A percentile compares a stretch with the other conserved stretches of the same genome.
Evolutionary conservation across 2,888 invertebrate genomes (phyloP).

Genomic region (Harpalus rubripes): DNA sequence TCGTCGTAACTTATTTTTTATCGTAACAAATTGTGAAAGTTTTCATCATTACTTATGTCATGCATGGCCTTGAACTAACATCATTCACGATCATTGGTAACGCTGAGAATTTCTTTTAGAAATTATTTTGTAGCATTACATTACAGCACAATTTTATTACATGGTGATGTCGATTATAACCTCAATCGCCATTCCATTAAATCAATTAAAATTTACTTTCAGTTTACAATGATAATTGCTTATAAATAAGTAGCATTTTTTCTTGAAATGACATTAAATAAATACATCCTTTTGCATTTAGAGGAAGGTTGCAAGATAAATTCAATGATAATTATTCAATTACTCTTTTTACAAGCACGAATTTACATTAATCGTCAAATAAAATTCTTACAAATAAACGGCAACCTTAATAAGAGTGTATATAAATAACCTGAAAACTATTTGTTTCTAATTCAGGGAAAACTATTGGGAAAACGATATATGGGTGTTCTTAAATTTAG

Average conservation of each 20-base stretch:
- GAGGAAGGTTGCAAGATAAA: not conserved
- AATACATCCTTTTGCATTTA: not conserved
- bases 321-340: not conserved
- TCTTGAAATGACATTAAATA: not conserved
- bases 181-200: not conserved
- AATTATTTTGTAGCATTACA: slow-evolving; percentile 10
- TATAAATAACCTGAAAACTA: not conserved
- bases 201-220: not conserved
- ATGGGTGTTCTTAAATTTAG: not conserved
- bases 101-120: slow-evolving; percentile 39
- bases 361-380: not conserved
- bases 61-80: slow-evolving; percentile 48
- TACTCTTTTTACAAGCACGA: not conserved
- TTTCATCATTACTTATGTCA: slow-evolving; percentile 51
- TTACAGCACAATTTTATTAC: not conserved
- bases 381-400: not conserved
- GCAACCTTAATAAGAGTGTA: not conserved
- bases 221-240: not conserved
- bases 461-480: not conserved
- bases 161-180: not conserved
- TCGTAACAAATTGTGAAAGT: slow-evolving; percentile 41
- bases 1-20: slow-evolving; percentile 46
- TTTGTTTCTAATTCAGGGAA: not conserved
- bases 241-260: not conserved
- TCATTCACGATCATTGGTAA: slow-evolving; percentile 39